Evolutionary conservation across 2,113 vertebrate genomes (phyloP), one percentile per base, ranked within the genome.

Genomic region (Colaptes auratus): DNA sequence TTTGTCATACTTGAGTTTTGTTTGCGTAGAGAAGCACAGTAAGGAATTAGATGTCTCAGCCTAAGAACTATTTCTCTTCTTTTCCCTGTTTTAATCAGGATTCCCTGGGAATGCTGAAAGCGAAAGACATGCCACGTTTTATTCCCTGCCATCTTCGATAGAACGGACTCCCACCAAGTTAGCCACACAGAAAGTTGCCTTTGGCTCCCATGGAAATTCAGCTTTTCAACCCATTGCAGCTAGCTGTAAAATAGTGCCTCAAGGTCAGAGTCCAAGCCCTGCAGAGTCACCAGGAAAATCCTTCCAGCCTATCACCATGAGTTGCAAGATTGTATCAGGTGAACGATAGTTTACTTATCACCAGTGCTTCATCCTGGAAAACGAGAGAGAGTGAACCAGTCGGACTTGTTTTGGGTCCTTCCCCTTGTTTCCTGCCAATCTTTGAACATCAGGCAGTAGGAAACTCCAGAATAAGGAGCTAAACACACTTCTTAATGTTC

Each of bases 241-340:
- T 67, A 99, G 99, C 98, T 99, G 99, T 96, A 99, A 99, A 97
- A 99, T 99, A 92, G 97, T 99, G 71, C 98, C 99, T 30, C 99
- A 99, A 93, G 98, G 98, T 90, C 98, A 99, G 96, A 97, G 98
- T 69, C 98, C 99, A 33, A 99, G 98, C 95, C 98, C 99, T 23
- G 97, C 98, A 6, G 99, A 99, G 93, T 99, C 99, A 59, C 99
- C 99, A 16, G 99, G 99, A 95, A 99, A 99, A 89, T 99, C 99
- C 33, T 99, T 99, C 96, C 99, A 99, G 95, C 99, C 99, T 58
- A 99, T 99, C 97, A 99, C 99, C 74, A 99, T 99, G 99, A 99
- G 99, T 98, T 99, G 99, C 98, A 99, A 99, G 97, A 99, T 99
- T 82, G 99, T 99, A 93, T 99, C 99, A 98, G 99, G 99, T 99